phyloP scores from a whole-genome alignment of 2,888 invertebrate species.

The Byasa hedistus region DNA sequence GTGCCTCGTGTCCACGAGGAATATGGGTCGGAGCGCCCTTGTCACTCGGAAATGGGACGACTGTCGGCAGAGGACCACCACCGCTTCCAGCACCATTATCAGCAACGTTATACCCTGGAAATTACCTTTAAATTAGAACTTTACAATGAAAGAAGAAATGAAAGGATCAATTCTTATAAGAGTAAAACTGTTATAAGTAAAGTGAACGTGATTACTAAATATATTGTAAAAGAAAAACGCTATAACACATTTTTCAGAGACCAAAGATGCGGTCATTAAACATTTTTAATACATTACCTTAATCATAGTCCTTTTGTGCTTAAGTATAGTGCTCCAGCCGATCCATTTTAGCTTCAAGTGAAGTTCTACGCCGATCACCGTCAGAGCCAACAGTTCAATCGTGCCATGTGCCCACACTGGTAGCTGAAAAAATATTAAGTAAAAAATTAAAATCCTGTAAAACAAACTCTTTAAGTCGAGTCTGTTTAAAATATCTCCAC shows the following conservation, averaged over 20 bases:
- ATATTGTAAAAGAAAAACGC: no score
- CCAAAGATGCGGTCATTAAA: no score
- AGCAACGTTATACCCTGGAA: slow-evolving; percentile 85
- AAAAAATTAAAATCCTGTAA: no score
- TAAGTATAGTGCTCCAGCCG: slow-evolving; percentile 89
- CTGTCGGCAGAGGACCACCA: slow-evolving; percentile 88
- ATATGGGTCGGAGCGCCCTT: slow-evolving; percentile 92
- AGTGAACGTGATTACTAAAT: no score
- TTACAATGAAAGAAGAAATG: no score
- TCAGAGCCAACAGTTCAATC: slow-evolving; percentile 87
- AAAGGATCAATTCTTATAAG: no score
- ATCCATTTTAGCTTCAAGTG: slow-evolving; percentile 92
- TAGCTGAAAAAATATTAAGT: slow-evolving; percentile 68
- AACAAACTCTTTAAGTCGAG: no score
- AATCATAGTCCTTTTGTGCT: slow-evolving; percentile 90
- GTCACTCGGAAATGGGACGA: slow-evolving; percentile 92
- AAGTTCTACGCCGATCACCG: slow-evolving; percentile 88
- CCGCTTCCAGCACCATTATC: slow-evolving; percentile 91
- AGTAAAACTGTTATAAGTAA: no score
- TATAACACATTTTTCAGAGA: no score
- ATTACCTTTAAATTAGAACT: neutral
- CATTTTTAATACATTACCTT: slow-evolving; percentile 78
- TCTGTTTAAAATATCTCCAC: neutral
- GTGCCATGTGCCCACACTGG: slow-evolving; percentile 90
- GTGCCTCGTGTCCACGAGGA: slow-evolving; percentile 91